phyloP scores from a whole-genome alignment of 2,888 invertebrate genomes.

The Apodemia mormo region DNA sequence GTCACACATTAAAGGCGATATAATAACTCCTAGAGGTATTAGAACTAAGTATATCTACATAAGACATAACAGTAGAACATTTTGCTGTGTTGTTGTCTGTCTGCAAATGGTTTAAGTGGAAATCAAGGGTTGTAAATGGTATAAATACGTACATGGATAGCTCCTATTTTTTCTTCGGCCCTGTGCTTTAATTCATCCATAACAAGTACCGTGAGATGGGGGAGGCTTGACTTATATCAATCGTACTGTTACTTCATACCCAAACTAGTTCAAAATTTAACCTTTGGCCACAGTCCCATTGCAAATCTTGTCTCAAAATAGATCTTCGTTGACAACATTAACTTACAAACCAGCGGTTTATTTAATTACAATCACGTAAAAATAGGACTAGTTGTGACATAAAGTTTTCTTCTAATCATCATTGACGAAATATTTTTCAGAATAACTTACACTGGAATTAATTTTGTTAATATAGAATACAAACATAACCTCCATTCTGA shows the following conservation, averaged over 20 bases:
- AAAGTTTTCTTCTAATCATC: background rate
- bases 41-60: background rate
- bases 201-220: conserved; percentile 50
- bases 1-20: conserved; percentile 22
- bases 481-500: conserved; percentile 33
- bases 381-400: conserved; percentile 6
- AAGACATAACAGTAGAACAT: background rate
- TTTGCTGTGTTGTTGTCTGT: background rate
- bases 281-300: conserved; percentile 73
- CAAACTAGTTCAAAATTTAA: conserved; percentile 60
- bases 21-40: background rate
- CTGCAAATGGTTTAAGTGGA: conserved; percentile 49
- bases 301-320: conserved; percentile 73
- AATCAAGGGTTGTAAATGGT: conserved; percentile 51
- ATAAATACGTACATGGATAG: conserved; percentile 69
- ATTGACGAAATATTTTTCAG: conserved; percentile 11
- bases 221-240: conserved; percentile 53
- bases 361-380: conserved; percentile 18
- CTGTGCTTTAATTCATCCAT: conserved; percentile 74
- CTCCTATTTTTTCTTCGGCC: conserved; percentile 74
- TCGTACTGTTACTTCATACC: conserved; percentile 59
- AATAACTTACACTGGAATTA: conserved; percentile 18
- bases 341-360: background rate
- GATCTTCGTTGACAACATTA: conserved; percentile 46
- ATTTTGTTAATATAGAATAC: conserved; percentile 2